Conservation (phyloP, 92 coral and sea anemone species). For the Zoanthus sansibaricus region DNA sequence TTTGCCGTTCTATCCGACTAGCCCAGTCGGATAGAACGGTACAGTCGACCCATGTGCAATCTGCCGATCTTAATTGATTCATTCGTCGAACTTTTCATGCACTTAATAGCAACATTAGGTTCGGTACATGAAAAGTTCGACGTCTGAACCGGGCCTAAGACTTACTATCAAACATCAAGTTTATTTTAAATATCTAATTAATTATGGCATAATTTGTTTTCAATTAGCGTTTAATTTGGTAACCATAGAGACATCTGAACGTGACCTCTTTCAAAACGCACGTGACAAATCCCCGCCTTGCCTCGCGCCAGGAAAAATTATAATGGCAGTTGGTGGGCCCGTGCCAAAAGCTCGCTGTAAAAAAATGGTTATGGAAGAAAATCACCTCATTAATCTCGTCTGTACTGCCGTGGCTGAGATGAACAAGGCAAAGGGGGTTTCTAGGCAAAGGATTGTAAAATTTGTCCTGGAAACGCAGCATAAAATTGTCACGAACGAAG, state of each 20-base stretch:
- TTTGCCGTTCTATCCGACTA: too few relatives aligned
- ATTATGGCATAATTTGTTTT: neutral
- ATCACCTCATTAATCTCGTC: constrained; percentile 47
- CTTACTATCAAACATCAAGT: neutral
- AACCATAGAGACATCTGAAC: constrained; percentile 4
- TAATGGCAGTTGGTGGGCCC: constrained; percentile 14
- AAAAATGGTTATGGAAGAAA: constrained; percentile 1
- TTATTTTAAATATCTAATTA: neutral
- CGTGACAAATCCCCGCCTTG: constrained; percentile 7
- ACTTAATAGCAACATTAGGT: too few relatives aligned
- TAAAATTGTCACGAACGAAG: constrained; percentile 30
- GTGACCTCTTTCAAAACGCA: neutral
- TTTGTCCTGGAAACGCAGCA: constrained; percentile 47
- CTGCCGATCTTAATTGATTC: too few relatives aligned
- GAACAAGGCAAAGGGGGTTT: constrained; percentile 61
- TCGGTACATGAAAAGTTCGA: too few relatives aligned
- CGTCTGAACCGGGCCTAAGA: too few relatives aligned
- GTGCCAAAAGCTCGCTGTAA: neutral
- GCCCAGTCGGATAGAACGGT: too few relatives aligned
- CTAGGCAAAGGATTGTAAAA: constrained; percentile 77
- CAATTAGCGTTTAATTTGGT: neutral
- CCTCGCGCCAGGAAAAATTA: neutral
- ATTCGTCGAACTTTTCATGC: too few relatives aligned
- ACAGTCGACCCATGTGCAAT: too few relatives aligned
- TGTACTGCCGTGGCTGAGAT: constrained; percentile 69